These are phyloP conservation scores for Tychaedon coryphoeus DNA, from an alignment of 2,113 vertebrate genomes.

Conservation along the genomic window DNA sequence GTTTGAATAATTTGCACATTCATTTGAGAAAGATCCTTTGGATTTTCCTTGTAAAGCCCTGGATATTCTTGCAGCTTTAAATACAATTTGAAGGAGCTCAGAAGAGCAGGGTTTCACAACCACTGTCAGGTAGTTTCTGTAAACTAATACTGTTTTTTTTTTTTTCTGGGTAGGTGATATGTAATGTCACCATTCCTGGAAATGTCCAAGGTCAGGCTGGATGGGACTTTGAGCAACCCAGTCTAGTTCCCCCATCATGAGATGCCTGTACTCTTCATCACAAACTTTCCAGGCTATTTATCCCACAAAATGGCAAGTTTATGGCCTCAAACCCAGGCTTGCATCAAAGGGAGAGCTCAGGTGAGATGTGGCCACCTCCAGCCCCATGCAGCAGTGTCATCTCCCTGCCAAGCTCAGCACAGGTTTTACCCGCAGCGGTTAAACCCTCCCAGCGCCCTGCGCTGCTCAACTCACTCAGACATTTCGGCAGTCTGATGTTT, in stretches of 20 bases:
- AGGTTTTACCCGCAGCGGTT: not conserved
- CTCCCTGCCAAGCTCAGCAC: not conserved
- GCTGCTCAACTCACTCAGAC: not conserved
- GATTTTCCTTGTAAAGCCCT: not conserved
- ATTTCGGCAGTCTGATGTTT: not conserved
- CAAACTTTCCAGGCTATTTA: not conserved
- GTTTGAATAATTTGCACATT: not conserved
- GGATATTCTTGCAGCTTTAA: not conserved
- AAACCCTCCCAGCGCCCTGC: not conserved
- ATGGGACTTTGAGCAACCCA: not conserved
- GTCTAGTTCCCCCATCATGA: not conserved
- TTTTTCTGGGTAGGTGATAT: not conserved
- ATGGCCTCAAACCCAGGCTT: not conserved
- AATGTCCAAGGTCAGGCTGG: not conserved
- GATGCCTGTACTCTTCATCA: not conserved
- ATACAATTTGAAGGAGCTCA: not conserved
- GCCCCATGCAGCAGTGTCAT: not conserved
- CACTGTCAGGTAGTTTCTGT: not conserved
- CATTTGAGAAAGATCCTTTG: not conserved
- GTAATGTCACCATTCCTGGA: not conserved
- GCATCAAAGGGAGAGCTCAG: not conserved
- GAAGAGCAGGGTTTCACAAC: not conserved
- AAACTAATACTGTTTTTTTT: not conserved
- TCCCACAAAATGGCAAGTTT: not conserved
- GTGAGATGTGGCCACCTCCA: fast-evolving